A percentile compares a stretch with the other conserved stretches of the same genome.
Conservation (phyloP, 2,113 vertebrate genomes). For the Myotis davidii region DNA sequence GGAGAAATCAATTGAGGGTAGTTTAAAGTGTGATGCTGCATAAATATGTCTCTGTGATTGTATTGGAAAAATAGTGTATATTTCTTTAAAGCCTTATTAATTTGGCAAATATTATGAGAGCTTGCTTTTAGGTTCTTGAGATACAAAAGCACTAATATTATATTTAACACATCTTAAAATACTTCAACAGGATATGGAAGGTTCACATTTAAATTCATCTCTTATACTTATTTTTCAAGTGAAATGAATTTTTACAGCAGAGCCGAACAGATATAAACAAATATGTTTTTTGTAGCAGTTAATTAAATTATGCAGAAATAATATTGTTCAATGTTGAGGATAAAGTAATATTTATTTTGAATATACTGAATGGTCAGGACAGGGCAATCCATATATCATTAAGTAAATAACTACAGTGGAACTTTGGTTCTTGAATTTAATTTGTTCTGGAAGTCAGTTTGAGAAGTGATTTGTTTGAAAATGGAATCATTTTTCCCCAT, state of each 20-base stretch:
- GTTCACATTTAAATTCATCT: neutral
- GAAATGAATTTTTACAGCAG: neutral
- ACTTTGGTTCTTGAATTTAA: neutral
- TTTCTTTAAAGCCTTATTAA: conserved; percentile 52
- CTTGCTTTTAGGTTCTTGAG: conserved; percentile 53
- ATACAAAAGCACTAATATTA: neutral
- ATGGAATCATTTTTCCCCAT: neutral
- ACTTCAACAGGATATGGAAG: neutral
- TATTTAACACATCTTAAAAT: neutral
- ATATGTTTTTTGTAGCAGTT: neutral
- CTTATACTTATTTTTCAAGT: conserved; percentile 18
- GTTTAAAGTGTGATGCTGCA: conserved; percentile 73
- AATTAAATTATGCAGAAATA: neutral
- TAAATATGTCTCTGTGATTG: conserved; percentile 61
- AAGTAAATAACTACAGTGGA: neutral
- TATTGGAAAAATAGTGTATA: neutral
- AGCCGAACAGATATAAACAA: neutral
- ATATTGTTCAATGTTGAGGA: neutral
- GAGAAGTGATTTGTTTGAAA: neutral
- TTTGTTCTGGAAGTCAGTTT: neutral
- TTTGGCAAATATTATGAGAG: neutral
- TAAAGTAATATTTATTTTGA: neutral
- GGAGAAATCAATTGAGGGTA: conserved; percentile 74
- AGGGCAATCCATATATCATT: neutral
- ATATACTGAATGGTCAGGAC: neutral